Percentiles rank a stretch among this genome's conserved stretches.
These are phyloP conservation scores for Bombyx huttoni DNA, from an alignment of 2,888 invertebrate genomes.

Conservation along the genomic window DNA sequence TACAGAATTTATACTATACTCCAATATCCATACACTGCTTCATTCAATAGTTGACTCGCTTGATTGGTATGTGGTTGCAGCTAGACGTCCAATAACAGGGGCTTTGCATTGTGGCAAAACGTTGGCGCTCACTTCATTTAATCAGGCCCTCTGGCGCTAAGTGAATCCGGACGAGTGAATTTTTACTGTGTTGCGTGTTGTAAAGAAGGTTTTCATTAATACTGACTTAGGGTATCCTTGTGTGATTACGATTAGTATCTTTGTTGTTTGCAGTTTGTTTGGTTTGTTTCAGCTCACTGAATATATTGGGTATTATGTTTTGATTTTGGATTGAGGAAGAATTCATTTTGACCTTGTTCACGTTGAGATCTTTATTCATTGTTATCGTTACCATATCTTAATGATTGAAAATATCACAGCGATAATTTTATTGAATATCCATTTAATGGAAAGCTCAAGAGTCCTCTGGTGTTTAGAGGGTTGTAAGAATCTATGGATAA, in stretches of 20 bases:
- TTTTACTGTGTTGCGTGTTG: conserved; percentile 3
- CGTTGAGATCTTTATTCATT: too few species aligned
- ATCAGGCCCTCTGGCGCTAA: conserved; percentile 9
- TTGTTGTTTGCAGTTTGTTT: neutral
- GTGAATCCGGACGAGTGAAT: conserved; percentile 3
- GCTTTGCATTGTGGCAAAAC: conserved; percentile 15
- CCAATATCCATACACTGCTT: conserved; percentile 9
- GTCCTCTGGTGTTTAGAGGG: too few species aligned
- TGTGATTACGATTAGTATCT: neutral
- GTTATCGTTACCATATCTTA: too few species aligned
- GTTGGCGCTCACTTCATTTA: conserved; percentile 15
- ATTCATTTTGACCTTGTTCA: too few species aligned
- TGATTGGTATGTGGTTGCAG: conserved; percentile 21
- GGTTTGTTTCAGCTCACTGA: neutral
- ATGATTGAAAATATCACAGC: too few species aligned
- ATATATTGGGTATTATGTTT: neutral
- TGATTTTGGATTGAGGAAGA: too few species aligned
- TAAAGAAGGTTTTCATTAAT: conserved; percentile 1
- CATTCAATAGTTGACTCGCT: conserved; percentile 16
- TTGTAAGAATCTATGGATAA: too few species aligned
- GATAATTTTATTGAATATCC: too few species aligned
- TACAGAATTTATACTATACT: conserved; percentile 16
- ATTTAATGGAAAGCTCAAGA: too few species aligned
- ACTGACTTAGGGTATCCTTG: neutral
- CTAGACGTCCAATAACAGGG: conserved; percentile 14